These are phyloP conservation scores for Hesperophylax magnus DNA, from an alignment of 1,140 invertebrate species.

Conservation along the genomic window DNA sequence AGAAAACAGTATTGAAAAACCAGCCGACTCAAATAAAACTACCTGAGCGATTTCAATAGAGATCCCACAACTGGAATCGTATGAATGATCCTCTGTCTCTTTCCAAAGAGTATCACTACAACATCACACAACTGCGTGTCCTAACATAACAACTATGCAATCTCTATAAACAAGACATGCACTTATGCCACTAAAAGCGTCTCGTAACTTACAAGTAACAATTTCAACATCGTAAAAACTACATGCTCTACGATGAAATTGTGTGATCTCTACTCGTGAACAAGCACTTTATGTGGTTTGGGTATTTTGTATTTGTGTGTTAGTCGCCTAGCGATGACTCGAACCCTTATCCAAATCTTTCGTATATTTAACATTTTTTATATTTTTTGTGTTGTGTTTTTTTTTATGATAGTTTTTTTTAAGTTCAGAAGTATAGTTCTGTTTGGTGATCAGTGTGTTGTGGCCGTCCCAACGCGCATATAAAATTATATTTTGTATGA, in stretches of 20 bases:
- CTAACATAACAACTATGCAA: background rate
- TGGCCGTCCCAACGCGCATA: conserved; percentile 1
- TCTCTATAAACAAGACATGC: background rate
- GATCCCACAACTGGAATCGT: conserved; percentile 11
- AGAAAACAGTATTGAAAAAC: background rate
- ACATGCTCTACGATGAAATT: too few relatives aligned
- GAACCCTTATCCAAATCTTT: conserved; percentile 5
- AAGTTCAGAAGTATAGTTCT: background rate
- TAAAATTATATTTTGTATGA: conserved; percentile 33
- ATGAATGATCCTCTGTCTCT: conserved; percentile 29
- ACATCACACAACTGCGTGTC: background rate
- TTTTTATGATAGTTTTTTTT: conserved; percentile 10
- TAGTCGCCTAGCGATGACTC: conserved; percentile 18
- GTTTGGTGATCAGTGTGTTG: conserved; percentile 6
- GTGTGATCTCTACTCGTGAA: background rate
- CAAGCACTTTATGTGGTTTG: background rate
- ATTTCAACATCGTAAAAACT: too few relatives aligned
- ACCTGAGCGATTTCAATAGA: conserved; percentile 33
- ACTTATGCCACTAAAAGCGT: too few relatives aligned
- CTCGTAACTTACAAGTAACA: too few relatives aligned
- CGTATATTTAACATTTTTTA: background rate
- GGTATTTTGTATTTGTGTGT: background rate
- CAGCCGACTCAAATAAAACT: background rate
- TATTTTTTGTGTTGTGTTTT: background rate
- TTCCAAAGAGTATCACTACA: background rate